A percentile compares a stretch with the other conserved stretches of the same genome.
Conservation (phyloP, 2,113 vertebrate genomes). For the mouse (Mus musculus) region GRCm39 chr16:9284001-9284500, state of each 20-base stretch:
- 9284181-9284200: background rate
- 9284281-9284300: background rate
- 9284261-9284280: background rate
- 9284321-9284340: background rate
- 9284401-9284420: background rate
- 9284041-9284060: too few species aligned
- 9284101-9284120: background rate
- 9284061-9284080: too few species aligned
- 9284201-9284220: background rate
- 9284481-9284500: background rate
- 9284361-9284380: background rate
- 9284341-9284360: background rate
- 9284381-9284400: background rate
- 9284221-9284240: background rate
- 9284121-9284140: background rate
- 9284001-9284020: too few species aligned
- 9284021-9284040: too few species aligned
- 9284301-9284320: background rate
- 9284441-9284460: background rate
- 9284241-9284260: too few species aligned
- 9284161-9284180: background rate
- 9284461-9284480: background rate
- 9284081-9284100: background rate
- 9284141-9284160: background rate
- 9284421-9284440: fast-evolving